Evolutionary conservation across 2,888 invertebrate genomes (phyloP).

Genomic region (Cheilosia soror): DNA sequence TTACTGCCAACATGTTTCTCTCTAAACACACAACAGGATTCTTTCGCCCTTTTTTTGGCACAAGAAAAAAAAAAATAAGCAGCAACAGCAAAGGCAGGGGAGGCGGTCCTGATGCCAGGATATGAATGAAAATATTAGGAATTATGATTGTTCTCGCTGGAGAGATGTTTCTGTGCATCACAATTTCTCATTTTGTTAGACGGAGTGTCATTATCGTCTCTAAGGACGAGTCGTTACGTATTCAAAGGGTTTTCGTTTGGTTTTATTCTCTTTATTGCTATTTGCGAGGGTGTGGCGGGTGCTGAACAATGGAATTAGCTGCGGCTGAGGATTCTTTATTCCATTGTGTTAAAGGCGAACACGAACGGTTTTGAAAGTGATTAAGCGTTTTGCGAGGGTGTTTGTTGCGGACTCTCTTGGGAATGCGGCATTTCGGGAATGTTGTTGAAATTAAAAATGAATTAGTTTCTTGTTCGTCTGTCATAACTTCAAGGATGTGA

Average conservation of each 20-base stretch:
- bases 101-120: slow-evolving; percentile 31
- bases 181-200: slow-evolving; percentile 28
- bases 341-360: slow-evolving; percentile 1
- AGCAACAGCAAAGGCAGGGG: not conserved
- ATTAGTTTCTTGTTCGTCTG: slow-evolving; percentile 42
- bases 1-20: slow-evolving; percentile 58
- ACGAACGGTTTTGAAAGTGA: slow-evolving; percentile 58
- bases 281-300: not conserved
- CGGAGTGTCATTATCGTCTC: slow-evolving; percentile 52
- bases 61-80: not conserved
- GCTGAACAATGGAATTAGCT: slow-evolving; percentile 40
- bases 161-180: slow-evolving; percentile 36
- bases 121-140: slow-evolving; percentile 58
- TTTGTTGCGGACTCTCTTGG: not conserved
- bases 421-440: slow-evolving; percentile 23
- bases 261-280: too few species aligned
- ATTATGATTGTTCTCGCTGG: slow-evolving; percentile 59
- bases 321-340: slow-evolving; percentile 28
- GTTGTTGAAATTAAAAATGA: slow-evolving; percentile 64
- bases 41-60: slow-evolving; percentile 21
- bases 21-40: slow-evolving; percentile 48
- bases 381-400: slow-evolving; percentile 46
- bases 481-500: not conserved
- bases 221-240: slow-evolving; percentile 35
- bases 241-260: slow-evolving; percentile 47